Conservation (phyloP, 2,888 invertebrate genomes). For the Sarcophaga subvicina region DNA sequence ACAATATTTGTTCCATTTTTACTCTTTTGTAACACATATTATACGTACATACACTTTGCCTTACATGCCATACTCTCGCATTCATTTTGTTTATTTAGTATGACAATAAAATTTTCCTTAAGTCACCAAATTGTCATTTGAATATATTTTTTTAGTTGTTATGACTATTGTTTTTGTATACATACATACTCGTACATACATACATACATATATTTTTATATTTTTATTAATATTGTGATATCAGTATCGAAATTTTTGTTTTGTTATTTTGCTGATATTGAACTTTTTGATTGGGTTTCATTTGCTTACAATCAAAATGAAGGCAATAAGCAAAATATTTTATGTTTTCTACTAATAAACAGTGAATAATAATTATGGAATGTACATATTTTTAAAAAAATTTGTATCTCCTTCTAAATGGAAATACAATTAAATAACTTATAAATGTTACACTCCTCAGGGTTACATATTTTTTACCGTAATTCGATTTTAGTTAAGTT, state of each 20-base stretch:
- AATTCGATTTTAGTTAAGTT: no score
- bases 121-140: slow-evolving; percentile 35
- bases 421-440: no score
- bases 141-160: slow-evolving; percentile 8
- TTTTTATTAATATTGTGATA: not conserved
- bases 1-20: no score
- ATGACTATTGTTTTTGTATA: no score
- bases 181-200: no score
- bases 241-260: not conserved
- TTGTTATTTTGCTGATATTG: slow-evolving; percentile 59
- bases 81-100: slow-evolving; percentile 18
- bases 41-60: no score
- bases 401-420: no score
- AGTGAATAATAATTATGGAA: slow-evolving; percentile 9
- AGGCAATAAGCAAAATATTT: slow-evolving; percentile 39
- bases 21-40: no score
- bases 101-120: slow-evolving; percentile 44
- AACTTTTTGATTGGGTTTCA: slow-evolving; percentile 61
- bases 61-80: no score
- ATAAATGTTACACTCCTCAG: no score
- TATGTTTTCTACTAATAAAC: slow-evolving; percentile 17
- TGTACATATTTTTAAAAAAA: no score
- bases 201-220: not conserved
- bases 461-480: no score
- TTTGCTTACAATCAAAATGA: slow-evolving; percentile 42